Evolutionary conservation across 1,140 invertebrate genomes (phyloP), one percentile per base, ranked within the genome.

Genomic region (Aphis craccivora): DNA sequence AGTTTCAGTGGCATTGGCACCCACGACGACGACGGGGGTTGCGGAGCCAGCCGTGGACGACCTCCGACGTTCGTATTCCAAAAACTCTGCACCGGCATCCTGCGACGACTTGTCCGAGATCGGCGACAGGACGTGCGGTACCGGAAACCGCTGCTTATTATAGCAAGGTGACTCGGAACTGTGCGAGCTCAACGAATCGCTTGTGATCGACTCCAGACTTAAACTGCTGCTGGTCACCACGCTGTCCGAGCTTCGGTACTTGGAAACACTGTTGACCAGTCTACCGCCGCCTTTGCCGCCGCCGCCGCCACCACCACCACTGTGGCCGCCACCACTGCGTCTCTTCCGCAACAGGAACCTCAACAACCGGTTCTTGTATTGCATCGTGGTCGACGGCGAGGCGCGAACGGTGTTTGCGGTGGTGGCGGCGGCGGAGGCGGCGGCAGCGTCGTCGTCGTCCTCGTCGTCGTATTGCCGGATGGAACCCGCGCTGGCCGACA

Each of bases 21-120:
- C n/a, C 94, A 95, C 20, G 2, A 1, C 40, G 95, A 95, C n/a
- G 11, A 35, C 14, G 14, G 60, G n/a, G 14, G 14, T 8, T 30
- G 9, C 43, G 40, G 43, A 84, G 84, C 90, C 89, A 53, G 37
- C n/a, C 51, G 45, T 53, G 48, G 45, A 89, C 83, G 40, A 87
- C 45, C 48, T 76, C 84, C 37, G 92, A 60, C 23, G 94, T 81
- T 84, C 48, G 51, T 45, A 76, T 76, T 93, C 93, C n/a, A 87
- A 89, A 76, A 83, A 51, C 35, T 93, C 83, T 9, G 81, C 67
- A 11, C 48, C 55, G n/a, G 89, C 37, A 94, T 98, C 98, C 95
- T 98, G 97, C 5, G 97, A 97, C n/a, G 97, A 98, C 95, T 98
- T 98, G 95, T 98, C 98, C 48, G 97, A 98, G 94, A 98, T 98